A percentile compares a stretch with the other conserved stretches of the same genome.
Evolutionary conservation across 2,797 vertebrate species (phyloP).

Genomic region (Bryconaethiops microstoma): DNA sequence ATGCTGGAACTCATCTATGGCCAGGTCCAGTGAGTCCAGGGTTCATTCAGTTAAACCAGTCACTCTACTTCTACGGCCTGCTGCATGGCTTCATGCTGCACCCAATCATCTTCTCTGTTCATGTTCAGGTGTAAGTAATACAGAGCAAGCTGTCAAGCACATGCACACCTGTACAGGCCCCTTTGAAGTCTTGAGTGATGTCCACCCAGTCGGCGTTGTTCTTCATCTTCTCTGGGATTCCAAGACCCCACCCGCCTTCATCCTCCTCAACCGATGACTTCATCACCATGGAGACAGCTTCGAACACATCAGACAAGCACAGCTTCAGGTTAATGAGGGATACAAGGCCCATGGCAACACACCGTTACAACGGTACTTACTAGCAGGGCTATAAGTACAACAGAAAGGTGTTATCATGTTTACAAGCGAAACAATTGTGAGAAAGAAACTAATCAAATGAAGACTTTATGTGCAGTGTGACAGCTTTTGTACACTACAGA

Average conservation of each 20-base stretch:
- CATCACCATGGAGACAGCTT: slow-evolving; percentile 88
- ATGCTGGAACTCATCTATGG: neutral
- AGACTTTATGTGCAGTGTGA: too few species aligned
- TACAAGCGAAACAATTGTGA: too few species aligned
- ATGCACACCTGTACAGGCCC: slow-evolving; percentile 89
- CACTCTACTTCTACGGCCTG: neutral
- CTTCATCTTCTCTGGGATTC: slow-evolving; percentile 94
- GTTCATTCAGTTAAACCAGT: neutral
- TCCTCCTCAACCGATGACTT: slow-evolving; percentile 94
- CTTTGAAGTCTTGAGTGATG: slow-evolving; percentile 94
- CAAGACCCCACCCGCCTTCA: slow-evolving; percentile 92
- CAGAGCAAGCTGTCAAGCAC: neutral
- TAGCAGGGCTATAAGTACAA: neutral
- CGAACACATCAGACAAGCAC: slow-evolving; percentile 6
- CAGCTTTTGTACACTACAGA: too few species aligned
- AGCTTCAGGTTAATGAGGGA: neutral
- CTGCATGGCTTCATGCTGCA: neutral
- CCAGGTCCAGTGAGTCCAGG: neutral
- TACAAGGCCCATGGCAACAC: neutral
- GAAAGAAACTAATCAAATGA: too few species aligned
- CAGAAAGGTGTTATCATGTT: neutral
- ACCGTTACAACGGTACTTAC: neutral
- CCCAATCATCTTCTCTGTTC: neutral
- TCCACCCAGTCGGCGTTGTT: slow-evolving; percentile 93
- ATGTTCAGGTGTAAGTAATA: neutral